A percentile compares a stretch with the other conserved stretches of the same genome.
Evolutionary conservation across 2,888 invertebrate species (phyloP).

Genomic region (Homarus gammarus): DNA sequence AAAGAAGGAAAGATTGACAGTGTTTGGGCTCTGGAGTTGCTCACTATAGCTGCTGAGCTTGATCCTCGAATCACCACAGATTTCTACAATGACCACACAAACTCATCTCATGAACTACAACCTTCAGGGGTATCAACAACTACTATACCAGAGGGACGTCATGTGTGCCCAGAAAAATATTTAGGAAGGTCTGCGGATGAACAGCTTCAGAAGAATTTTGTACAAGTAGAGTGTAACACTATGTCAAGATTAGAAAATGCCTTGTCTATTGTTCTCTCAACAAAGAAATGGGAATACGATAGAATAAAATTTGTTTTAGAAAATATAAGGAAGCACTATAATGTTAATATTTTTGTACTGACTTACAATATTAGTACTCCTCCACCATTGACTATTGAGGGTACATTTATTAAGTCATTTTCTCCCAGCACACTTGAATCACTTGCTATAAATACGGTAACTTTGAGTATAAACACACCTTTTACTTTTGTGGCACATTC

Average conservation of each 20-base stretch:
- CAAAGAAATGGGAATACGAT: conserved; percentile 25
- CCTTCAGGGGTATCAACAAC: neutral
- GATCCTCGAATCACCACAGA: conserved; percentile 25
- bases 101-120: no score
- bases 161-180: conserved; percentile 41
- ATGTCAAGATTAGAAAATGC: conserved; percentile 32
- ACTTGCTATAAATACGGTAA: conserved; percentile 76
- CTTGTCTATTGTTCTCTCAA: conserved; percentile 39
- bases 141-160: neutral
- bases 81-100: no score
- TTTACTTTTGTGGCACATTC: conserved; percentile 77
- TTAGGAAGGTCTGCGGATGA: conserved; percentile 7
- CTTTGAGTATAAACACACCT: conserved; percentile 77
- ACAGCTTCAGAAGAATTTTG: neutral
- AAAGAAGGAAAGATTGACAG: neutral
- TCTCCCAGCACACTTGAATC: conserved; percentile 1
- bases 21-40: conserved; percentile 13
- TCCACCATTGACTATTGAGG: neutral
- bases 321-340: conserved; percentile 28
- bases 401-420: neutral
- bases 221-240: conserved; percentile 3
- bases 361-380: neutral
- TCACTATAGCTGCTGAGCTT: conserved; percentile 26
- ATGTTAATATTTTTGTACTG: conserved; percentile 36
- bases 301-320: conserved; percentile 5